Evolutionary conservation across 2,797 vertebrate genomes (phyloP), one percentile per base, ranked within the genome.

Genomic region (Ara ararauna): DNA sequence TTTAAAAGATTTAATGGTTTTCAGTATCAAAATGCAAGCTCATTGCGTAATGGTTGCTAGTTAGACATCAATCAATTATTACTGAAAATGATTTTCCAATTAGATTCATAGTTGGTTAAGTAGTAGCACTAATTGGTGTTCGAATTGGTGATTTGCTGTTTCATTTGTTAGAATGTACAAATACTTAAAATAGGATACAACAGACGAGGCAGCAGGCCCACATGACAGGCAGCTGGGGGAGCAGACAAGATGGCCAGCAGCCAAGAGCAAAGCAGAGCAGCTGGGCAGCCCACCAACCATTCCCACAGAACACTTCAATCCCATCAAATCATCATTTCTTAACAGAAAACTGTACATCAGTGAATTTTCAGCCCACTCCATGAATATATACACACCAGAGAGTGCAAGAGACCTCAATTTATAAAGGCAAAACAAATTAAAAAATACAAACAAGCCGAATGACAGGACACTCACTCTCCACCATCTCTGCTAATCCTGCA

Each of bases 281-380:
- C 95, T 94, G 95, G 94, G 94, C 96, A 97, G 94, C 95, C 95
- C 95, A 96, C 94, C 96, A 97, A 68, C 95, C 93, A 91, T 93
- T 89, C 95, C 93, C 91, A 91, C 91, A 53, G 89, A 91, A 27
- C 23, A 73, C 51, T 82, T 86, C 80, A 64, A 90, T 89, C 82
- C 77, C 87, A 94, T 76, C 87, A 89, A 83, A 95, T 89, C 65
- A 91, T 34, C 64, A 38, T 80, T 85, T 90, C 86, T 93, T 42
- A 74, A 62, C 32, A 82, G 48, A 88, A 94, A 60, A 81, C 60
- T 54, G 61, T 48, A 83, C 79, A 81, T 66, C 85, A 68, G 77
- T 79, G 84, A 60, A 74, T 89, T 72, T 80, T 77, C 86, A 83
- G 56, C 75, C 61, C 75, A 77, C 88, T 77, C 64, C 16, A 38